phyloP scores from a whole-genome alignment of 2,797 vertebrate genomes.

The Chrysocyon brachyurus region DNA sequence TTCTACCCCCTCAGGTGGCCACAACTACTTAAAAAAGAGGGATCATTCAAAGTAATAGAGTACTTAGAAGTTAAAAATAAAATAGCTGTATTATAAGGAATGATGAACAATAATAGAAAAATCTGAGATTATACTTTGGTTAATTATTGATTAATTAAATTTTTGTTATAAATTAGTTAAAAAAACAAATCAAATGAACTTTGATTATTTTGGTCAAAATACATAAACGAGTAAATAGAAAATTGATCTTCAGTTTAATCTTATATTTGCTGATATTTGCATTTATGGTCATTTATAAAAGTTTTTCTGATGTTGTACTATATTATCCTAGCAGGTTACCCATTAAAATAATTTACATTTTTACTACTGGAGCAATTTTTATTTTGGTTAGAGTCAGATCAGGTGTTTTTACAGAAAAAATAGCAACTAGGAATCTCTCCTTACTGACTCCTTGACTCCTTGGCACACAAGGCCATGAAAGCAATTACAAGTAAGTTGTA shows the following conservation, averaged over 20 bases:
- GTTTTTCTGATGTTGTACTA: not conserved
- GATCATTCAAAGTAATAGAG: not conserved
- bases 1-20: not conserved
- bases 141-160: too few species aligned
- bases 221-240: conserved; percentile 3
- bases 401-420: conserved; percentile 4
- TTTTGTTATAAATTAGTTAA: too few species aligned
- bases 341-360: not conserved
- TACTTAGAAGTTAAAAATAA: conserved; percentile 36
- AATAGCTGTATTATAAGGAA: conserved; percentile 1
- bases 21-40: not conserved
- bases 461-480: not conserved
- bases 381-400: conserved; percentile 10
- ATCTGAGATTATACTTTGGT: not conserved
- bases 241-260: conserved; percentile 49
- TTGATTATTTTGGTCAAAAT: conserved; percentile 18
- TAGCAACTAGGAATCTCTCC: not conserved
- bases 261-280: conserved; percentile 28
- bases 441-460: not conserved
- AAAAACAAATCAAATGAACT: not conserved
- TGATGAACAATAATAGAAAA: conserved; percentile 1
- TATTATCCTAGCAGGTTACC: not conserved
- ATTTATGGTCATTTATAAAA: conserved; percentile 38
- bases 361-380: not conserved
- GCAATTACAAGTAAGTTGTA: conserved; percentile 32